Evolutionary conservation across 1,140 invertebrate species (phyloP).

Genomic region (Pseudomyrmex cubaensis): DNA sequence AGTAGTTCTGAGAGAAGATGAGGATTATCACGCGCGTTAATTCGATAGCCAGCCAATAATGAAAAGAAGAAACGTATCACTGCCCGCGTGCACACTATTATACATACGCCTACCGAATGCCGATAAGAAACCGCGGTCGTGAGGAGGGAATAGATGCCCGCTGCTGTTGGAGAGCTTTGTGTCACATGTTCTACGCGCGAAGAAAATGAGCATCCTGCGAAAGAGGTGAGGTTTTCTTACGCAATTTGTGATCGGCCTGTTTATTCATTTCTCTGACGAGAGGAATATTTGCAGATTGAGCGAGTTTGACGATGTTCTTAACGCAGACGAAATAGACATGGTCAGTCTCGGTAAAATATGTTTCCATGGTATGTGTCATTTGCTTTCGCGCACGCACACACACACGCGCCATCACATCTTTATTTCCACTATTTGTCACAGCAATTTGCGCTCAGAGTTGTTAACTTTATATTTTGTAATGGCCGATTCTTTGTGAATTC

Average conservation of each 20-base stretch:
- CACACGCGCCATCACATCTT: too few species aligned
- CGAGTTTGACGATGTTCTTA: slow-evolving; percentile 90
- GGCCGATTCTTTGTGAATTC: not conserved
- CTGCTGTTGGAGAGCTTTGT: slow-evolving; percentile 23
- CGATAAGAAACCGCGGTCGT: slow-evolving; percentile 57
- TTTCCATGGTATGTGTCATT: slow-evolving; percentile 89
- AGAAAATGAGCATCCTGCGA: slow-evolving; percentile 70
- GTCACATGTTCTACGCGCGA: slow-evolving; percentile 47
- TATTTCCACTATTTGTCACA: too few species aligned
- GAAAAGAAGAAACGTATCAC: slow-evolving; percentile 42
- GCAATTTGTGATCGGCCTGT: not conserved
- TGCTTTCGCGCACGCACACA: too few species aligned
- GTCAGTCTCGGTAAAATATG: slow-evolving; percentile 88
- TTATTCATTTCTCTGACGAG: not conserved
- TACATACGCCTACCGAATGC: slow-evolving; percentile 63
- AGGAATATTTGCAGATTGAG: slow-evolving; percentile 87
- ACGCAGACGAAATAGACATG: slow-evolving; percentile 89
- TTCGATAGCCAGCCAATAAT: slow-evolving; percentile 62
- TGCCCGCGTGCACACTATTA: not conserved
- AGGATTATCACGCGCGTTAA: slow-evolving; percentile 24
- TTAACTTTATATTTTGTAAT: too few species aligned
- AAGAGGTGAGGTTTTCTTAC: slow-evolving; percentile 57
- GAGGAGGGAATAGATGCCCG: not conserved
- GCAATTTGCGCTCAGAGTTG: too few species aligned
- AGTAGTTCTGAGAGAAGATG: slow-evolving; percentile 14